Evolutionary conservation across 2,113 vertebrate species (phyloP), one percentile per base, ranked within the genome.

Genomic region (Psittacula cyanocephala): DNA sequence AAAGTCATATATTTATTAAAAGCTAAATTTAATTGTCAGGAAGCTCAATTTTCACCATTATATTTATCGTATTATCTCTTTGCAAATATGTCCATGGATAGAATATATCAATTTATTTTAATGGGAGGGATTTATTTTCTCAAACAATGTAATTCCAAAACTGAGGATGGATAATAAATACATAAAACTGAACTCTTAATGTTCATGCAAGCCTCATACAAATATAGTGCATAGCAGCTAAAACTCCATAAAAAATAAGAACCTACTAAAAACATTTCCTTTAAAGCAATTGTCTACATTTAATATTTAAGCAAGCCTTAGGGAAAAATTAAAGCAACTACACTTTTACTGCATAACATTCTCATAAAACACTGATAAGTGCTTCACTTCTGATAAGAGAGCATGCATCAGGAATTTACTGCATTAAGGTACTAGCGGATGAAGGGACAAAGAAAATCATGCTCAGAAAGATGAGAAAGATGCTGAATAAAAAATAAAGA

Each of bases 251-350:
- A 88, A 96, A 88, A 44, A 47, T 52, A 78, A 90, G 41, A 96
- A 83, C 62, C 35, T 90, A 57, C 75, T 63, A 43, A 93, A 88
- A 93, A 64, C 75, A 86, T 71, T 86, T 88, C 47, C 50, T 86
- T 94, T 83, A 91, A 91, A 93, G 50, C 50, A 83, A 78, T 86
- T 88, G 37, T 35, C 55, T 81, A 35, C 43, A 69, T 78, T 92
- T 77, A 95, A 90, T 77, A 94, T 91, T 91, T 88, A 95, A 83
- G 76, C 82, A 95, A 83, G 76, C 82, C 88, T 86, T 23, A 57
- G 72, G 88, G 86, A 83, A 88, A 94, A 93, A 95, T 75, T 83
- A 96, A 91, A 92, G 80, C 69, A 81, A 80, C 27, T 70, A 47
- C 75, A 67, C 10, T 91, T 95, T 53, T 59, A 68, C 68, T 71